A percentile compares a stretch with the other conserved stretches of the same genome.
These are phyloP conservation scores for Chanos chanos DNA, from an alignment of 2,797 vertebrate genomes.

Conservation along the genomic window DNA sequence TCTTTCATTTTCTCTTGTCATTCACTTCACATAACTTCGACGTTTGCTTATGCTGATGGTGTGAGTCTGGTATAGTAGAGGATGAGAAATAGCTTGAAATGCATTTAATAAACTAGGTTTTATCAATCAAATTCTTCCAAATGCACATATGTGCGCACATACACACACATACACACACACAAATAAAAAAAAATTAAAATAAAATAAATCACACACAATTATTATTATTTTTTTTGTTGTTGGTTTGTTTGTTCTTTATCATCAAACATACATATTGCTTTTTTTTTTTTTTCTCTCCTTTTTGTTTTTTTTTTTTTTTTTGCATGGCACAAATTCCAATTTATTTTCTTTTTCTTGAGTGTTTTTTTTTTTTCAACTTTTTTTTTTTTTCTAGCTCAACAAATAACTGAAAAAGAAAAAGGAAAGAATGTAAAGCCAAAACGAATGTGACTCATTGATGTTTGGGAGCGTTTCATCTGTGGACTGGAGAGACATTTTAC, in stretches of 20 bases:
- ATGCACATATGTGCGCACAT: not conserved
- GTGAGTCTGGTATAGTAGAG: too few relatives aligned
- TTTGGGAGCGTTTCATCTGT: conserved; percentile 50
- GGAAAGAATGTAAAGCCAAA: conserved; percentile 37
- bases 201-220: not conserved
- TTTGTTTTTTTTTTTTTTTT: too few relatives aligned
- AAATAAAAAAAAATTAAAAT: not conserved
- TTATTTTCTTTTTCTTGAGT: conserved; percentile 21
- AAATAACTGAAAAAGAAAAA: conserved; percentile 27
- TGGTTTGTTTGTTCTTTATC: not conserved
- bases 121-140: too few relatives aligned
- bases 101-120: too few relatives aligned
- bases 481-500: conserved; percentile 53
- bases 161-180: not conserved
- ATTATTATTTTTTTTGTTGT: not conserved
- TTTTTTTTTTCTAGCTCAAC: too few relatives aligned
- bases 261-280: too few relatives aligned
- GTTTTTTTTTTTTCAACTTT: conserved; percentile 3
- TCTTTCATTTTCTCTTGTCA: too few relatives aligned
- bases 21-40: too few relatives aligned
- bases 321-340: too few relatives aligned
- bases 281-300: conserved; percentile 44
- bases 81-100: too few relatives aligned
- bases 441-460: conserved; percentile 52
- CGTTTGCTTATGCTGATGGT: too few relatives aligned